Conservation (phyloP, 2,113 vertebrate species). For the Terrapene triunguis region DNA sequence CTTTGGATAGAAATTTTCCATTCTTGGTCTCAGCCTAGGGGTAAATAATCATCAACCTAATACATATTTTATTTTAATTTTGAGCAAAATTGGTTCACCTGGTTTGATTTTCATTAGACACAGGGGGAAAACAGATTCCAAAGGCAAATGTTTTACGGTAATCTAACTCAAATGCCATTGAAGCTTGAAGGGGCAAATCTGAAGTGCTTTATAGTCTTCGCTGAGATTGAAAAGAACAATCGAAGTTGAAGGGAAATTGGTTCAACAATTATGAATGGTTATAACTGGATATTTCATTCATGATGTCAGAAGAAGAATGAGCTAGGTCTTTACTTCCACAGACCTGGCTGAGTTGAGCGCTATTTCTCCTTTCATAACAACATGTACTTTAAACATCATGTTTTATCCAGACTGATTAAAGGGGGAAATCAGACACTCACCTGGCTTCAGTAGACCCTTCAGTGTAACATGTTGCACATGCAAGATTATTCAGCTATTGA, state of each 20-base stretch:
- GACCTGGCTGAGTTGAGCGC: neutral
- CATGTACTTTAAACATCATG: neutral
- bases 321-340: neutral
- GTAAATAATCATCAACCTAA: neutral
- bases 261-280: neutral
- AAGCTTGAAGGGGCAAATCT: neutral
- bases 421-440: neutral
- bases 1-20: neutral
- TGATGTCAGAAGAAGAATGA: neutral
- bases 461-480: neutral
- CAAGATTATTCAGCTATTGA: neutral
- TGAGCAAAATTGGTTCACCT: neutral
- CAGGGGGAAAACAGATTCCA: neutral
- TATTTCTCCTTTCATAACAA: neutral
- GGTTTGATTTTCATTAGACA: neutral
- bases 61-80: too few species aligned
- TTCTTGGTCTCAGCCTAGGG: neutral
- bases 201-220: neutral
- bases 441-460: neutral
- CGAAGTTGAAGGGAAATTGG: neutral
- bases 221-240: neutral
- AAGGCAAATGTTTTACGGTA: neutral
- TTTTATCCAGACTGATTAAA: neutral
- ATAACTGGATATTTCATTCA: neutral
- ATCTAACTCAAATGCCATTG: neutral